Percentiles rank a stretch among this genome's conserved stretches.
These are phyloP conservation scores for Periplaneta americana DNA, from an alignment of 1,140 invertebrate genomes.

Conservation along the genomic window DNA sequence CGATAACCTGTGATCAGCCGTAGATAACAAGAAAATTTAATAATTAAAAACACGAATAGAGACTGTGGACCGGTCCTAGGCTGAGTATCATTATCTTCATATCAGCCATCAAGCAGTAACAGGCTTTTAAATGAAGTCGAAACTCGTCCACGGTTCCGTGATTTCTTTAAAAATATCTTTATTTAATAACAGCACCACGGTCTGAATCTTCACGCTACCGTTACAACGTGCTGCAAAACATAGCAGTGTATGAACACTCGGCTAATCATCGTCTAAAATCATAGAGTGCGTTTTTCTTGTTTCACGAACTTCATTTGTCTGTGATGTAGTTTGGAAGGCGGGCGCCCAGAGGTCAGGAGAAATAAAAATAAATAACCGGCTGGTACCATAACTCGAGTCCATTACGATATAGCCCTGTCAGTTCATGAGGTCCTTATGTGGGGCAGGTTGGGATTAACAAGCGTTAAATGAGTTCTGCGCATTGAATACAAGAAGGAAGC, in stretches of 20 bases:
- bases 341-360: neutral
- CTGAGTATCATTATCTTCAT: no score
- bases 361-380: neutral
- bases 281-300: neutral
- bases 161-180: neutral
- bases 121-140: no score
- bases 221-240: neutral
- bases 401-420: neutral
- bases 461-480: neutral
- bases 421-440: no score
- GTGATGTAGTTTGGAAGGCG: no score
- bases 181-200: neutral
- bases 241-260: no score
- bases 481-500: neutral
- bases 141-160: neutral
- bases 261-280: neutral
- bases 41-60: no score
- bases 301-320: neutral
- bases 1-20: no score
- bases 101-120: no score
- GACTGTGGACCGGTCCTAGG: no score
- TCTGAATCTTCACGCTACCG: neutral
- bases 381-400: neutral
- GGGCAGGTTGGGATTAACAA: neutral
- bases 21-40: no score